Evolutionary conservation across 1,140 invertebrate genomes (phyloP).

Genomic region (Meloidogyne exigua): DNA sequence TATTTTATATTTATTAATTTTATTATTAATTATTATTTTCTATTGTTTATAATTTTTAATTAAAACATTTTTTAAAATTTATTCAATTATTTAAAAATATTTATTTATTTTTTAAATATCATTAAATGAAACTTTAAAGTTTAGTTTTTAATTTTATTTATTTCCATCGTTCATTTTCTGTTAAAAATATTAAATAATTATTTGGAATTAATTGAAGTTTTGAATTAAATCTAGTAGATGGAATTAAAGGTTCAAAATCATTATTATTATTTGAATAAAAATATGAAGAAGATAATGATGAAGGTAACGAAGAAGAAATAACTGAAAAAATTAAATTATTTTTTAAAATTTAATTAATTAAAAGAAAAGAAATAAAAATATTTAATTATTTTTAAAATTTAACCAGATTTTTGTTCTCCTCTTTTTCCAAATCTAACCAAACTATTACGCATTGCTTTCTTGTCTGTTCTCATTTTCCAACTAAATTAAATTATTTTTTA

Average conservation of each 20-base stretch:
- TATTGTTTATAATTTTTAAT: too few species aligned
- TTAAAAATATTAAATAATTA: background rate
- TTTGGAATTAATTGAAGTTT: background rate
- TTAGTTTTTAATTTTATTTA: background rate
- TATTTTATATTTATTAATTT: too few species aligned
- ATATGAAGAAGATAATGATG: too few species aligned
- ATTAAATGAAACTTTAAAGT: too few species aligned
- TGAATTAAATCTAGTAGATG: background rate
- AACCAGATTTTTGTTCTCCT: background rate
- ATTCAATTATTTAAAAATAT: too few species aligned
- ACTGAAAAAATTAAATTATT: too few species aligned
- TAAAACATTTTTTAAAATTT: too few species aligned
- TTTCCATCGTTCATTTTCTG: background rate
- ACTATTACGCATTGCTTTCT: slow-evolving; percentile 44
- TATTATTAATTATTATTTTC: too few species aligned
- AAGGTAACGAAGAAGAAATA: background rate
- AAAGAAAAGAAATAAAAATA: too few species aligned
- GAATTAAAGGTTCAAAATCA: background rate
- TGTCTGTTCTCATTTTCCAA: slow-evolving; percentile 37
- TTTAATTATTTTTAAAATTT: too few species aligned
- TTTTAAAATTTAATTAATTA: background rate
- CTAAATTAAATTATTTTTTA: slow-evolving; percentile 2
- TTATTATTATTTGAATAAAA: background rate
- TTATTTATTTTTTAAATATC: too few species aligned
- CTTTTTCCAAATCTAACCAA: slow-evolving; percentile 42